Percentiles rank a stretch among this genome's conserved stretches.
Conservation (phyloP, 2,113 vertebrate species). For the Erythrocercus mccallii region DNA sequence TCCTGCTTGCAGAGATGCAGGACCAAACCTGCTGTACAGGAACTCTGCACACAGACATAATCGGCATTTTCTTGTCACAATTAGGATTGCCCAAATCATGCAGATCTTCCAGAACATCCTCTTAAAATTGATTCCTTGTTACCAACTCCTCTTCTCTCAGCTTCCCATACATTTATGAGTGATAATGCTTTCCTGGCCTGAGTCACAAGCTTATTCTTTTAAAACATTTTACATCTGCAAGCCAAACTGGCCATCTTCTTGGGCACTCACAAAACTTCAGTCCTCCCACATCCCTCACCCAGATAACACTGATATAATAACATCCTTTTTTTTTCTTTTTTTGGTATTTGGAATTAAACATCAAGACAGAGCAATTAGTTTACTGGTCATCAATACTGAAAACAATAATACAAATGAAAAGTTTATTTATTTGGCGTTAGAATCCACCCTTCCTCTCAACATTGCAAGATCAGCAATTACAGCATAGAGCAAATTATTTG, state of each 20-base stretch:
- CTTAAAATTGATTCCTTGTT: neutral
- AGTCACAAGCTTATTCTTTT: neutral
- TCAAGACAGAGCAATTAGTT: neutral
- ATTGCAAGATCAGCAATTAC: neutral
- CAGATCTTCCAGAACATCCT: neutral
- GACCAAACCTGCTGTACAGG: neutral
- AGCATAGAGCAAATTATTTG: neutral
- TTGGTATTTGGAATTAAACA: neutral
- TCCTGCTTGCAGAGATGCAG: neutral
- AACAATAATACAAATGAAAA: neutral
- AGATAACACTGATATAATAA: neutral
- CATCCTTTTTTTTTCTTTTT: neutral
- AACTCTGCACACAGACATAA: neutral
- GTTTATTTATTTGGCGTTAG: neutral
- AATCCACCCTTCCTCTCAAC: neutral
- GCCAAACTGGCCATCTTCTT: neutral
- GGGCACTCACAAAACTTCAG: neutral
- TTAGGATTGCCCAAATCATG: neutral
- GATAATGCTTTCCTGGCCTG: neutral
- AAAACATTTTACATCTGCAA: neutral
- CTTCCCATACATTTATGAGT: neutral
- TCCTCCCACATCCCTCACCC: neutral
- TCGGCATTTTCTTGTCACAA: neutral
- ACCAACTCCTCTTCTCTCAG: neutral
- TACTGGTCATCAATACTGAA: neutral